A percentile compares a stretch with the other conserved stretches of the same genome.
Evolutionary conservation across 2,888 invertebrate genomes (phyloP).

Genomic region (Synergus itoensis): DNA sequence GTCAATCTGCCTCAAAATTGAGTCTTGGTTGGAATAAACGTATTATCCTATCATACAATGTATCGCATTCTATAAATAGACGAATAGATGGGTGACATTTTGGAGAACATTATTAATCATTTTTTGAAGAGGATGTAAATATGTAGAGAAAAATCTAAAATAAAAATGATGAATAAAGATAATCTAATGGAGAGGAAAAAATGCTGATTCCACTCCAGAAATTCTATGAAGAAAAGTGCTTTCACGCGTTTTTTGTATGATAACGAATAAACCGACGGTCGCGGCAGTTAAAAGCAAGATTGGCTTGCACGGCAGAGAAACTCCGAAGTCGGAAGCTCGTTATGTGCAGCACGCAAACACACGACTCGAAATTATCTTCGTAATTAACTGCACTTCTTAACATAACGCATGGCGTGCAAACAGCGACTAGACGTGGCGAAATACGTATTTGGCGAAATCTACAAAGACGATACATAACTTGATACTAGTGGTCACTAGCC

Average conservation of each 20-base stretch:
- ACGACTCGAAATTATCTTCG: slow-evolving; percentile 76
- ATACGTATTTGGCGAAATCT: slow-evolving; percentile 70
- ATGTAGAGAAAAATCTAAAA: background rate
- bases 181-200: background rate
- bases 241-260: slow-evolving; percentile 37
- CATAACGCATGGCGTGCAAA: slow-evolving; percentile 77
- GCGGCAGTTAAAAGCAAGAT: slow-evolving; percentile 63
- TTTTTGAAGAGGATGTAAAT: background rate
- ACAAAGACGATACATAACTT: slow-evolving; percentile 73
- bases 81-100: no score
- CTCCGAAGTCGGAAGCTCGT: slow-evolving; percentile 71
- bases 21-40: background rate
- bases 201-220: slow-evolving; percentile 35
- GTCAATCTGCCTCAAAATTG: background rate
- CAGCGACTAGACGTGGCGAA: slow-evolving; percentile 69
- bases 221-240: slow-evolving; percentile 34
- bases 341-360: slow-evolving; percentile 76
- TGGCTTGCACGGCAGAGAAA: slow-evolving; percentile 69
- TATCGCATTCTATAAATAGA: no score
- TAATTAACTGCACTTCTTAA: slow-evolving; percentile 78
- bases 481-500: slow-evolving; percentile 50
- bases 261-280: slow-evolving; percentile 45
- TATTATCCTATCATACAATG: background rate
- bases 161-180: background rate
- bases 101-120: no score